Base-by-base conservation (phyloP, 2,888 invertebrate genomes). In the Chloroclystis v-ata region DNA sequence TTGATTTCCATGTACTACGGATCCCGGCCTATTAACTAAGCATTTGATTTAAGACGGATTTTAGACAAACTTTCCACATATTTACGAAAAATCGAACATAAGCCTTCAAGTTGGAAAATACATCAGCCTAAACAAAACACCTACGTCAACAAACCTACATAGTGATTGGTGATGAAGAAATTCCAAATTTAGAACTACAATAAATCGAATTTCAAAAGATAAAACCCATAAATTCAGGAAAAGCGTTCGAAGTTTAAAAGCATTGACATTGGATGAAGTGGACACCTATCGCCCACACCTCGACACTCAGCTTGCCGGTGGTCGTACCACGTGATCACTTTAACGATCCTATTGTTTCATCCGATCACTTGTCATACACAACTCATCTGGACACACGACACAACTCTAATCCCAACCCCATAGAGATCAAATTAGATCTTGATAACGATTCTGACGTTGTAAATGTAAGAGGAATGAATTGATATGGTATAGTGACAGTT, bases 261-360 rank as follows among this genome's bases (percentile, higher is more conserved):
- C 35, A 37, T 37, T 39, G 28, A 38, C 24, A 41, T 41, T 33
- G 20, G 45, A 45, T 44, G 25, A 45, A 43, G 42, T 48, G 45
- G 45, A 47, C 49, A 49, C 47, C 41, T 51, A 42, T 42, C 37
- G 41, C 28, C 50, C 50, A 50, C 43, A 46, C 45, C 35, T 43
- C 35, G 60, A 56, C 57, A 67, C 54, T 65, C 47, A 59, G 63
- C 62, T 56, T 74, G 73, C 73, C 66, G 86, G 86, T 84, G 86
- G 86, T 85, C 85, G 65, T 58, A 58, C 57, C 78, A 65, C 50
- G 65, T 76, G 79, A 75, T 77, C 78, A 77, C 72, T 78, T 76
- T 84, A 85, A 85, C 75, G 84, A 85, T 73, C 70, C 84, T 66
- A 86, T 86, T 86, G 86, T 86, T 80, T 82, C 61, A 72, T 59